A percentile compares a stretch with the other conserved stretches of the same genome.
These are phyloP conservation scores for Charina bottae DNA, from an alignment of 2,113 vertebrate species.

Conservation along the genomic window DNA sequence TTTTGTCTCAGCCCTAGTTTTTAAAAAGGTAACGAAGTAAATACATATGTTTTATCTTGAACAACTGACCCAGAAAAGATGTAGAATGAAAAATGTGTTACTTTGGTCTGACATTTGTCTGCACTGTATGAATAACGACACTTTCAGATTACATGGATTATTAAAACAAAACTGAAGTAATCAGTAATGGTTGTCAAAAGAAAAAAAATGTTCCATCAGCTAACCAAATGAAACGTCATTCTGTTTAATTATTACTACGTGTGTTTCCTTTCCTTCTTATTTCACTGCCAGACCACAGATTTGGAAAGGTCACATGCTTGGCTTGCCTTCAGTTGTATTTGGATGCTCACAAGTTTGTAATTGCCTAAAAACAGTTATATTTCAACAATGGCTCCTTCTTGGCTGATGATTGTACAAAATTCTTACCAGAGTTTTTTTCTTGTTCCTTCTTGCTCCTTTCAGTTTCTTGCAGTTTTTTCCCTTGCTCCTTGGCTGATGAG, in stretches of 20 bases:
- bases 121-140: neutral
- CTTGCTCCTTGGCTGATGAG: no score
- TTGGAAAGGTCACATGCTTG: neutral
- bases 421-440: neutral
- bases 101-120: neutral
- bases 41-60: neutral
- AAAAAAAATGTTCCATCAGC: neutral
- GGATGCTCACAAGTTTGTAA: neutral
- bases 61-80: neutral
- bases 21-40: neutral
- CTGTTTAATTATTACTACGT: neutral
- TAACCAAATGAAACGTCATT: neutral
- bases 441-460: neutral
- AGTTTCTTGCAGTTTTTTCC: no score
- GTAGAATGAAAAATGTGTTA: neutral
- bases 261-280: neutral
- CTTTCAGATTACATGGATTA: neutral
- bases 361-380: neutral
- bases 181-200: neutral
- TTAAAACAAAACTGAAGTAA: neutral
- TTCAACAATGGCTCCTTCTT: neutral
- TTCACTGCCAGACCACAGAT: neutral
- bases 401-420: neutral
- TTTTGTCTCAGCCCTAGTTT: neutral
- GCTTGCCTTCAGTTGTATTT: neutral